Base-by-base conservation (phyloP, 2,797 vertebrate species). In the Rhinatrema bivittatum region DNA sequence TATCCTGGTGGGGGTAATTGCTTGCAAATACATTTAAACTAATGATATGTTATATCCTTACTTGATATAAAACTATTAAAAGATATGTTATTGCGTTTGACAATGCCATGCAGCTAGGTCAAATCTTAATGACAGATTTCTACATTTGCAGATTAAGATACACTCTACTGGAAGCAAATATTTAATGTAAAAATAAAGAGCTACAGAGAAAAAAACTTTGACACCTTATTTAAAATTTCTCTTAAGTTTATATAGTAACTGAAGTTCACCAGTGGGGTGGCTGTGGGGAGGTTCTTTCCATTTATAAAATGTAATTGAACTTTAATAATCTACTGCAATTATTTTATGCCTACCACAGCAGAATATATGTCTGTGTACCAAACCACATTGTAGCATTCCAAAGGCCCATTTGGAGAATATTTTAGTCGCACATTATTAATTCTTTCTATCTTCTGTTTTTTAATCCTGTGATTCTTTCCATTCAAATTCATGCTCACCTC, bases 11-110 rank as follows among this genome's bases (percentile, higher is more conserved):
- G 81, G 78, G 79, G 79, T 81, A 81, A 84, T 84, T 84, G 81
- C 81, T 81, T 78, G 78, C 81, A 84, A 82, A 81, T 82, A 84
- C 79, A 82, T 82, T 84, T 82, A 84, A 81, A 82, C 79, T 84
- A 84, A 84, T 84, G 81, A 84, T 84, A 84, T 76, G 78, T 82
- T 84, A 79, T 82, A 80, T 72, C 76, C 65, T 81, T 84, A 79
- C 79, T 81, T 79, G 78, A 80, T 81, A 84, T 81, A 81, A 82
- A 82, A 82, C 78, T 81, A 82, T 84, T 84, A 84, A 81, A 84
- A 81, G 76, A 82, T 78, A 81, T 61, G 10, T 78, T 84, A 84
- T 80, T 80, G 78, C 72, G 66, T 82, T 78, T 84, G 78, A 81
- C 81, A 84, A 78, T 79, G 76, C 79, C 72, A 70, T 60, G 73